Base-by-base conservation (phyloP, 2,888 invertebrate species). In the Rhimphoctona megacephalus region DNA sequence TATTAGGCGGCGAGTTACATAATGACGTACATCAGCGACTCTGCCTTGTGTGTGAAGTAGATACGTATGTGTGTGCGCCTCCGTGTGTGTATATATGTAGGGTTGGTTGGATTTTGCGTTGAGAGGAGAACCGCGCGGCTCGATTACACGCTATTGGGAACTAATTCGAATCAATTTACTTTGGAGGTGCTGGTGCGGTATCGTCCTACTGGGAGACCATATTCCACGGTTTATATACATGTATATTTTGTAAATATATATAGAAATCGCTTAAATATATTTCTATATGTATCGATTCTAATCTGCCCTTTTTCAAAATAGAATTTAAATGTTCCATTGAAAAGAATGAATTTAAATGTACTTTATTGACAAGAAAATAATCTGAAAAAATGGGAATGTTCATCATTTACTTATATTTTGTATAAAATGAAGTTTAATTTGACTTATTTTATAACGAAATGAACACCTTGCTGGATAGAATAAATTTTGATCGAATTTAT, bases 121-220 rank as follows among this genome's bases (percentile, higher is more conserved):
- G 66, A 57, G 77, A 52, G 43, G 67, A 73, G 73, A 66, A 91
- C 90, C 88, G 89, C 91, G 90, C 91, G 90, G 89, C 91, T 89
- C 92, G 91, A 93, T 94, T 93, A 93, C 92, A 92, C 90, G 93
- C 93, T 93, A 93, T 94, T 92, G 93, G 92, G 92, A 93, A 93
- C 93, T 94, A 94, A 94, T 93, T 93, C 92, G 93, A 94, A 94
- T 94, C 93, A 94, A 94, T 94, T 94, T 92, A 89, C 87, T 88
- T 88, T 88, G 81, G 87, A 83, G 83, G 85, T 86, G 87, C 76
- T 83, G 81, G 76, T 49, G 61, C 81, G 30, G 36, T 82, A 77
- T 81, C 81, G 69, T 76, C 84, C 80, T 84, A 82, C 73, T 79
- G 49, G 43, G 39, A 81, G 46, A 74, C 64, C 25, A 36, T 36